A percentile compares a stretch with the other conserved stretches of the same genome.
These are phyloP conservation scores for Galeopsomyia nigrocyanea DNA, from an alignment of 2,888 invertebrate species.

Conservation along the genomic window DNA sequence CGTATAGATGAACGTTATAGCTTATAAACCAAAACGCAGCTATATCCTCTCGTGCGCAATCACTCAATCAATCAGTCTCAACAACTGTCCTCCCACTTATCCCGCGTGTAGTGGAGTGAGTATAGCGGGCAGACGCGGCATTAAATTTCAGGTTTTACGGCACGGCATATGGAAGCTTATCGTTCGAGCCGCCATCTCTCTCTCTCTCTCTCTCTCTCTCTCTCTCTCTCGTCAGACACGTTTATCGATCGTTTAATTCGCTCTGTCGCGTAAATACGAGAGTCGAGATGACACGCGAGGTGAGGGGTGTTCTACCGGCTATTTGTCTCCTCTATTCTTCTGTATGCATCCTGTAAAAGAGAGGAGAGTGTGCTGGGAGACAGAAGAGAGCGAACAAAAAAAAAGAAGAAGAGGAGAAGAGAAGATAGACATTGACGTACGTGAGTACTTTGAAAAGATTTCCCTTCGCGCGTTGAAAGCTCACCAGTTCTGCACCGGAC, in stretches of 20 bases:
- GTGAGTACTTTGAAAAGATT: conserved; percentile 24
- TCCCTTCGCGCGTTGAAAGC: conserved; percentile 21
- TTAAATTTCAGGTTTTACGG: conserved; percentile 18
- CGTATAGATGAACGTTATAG: too few relatives aligned
- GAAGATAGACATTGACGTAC: neutral
- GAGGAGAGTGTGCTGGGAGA: conserved; percentile 3
- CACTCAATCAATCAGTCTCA: conserved; percentile 31
- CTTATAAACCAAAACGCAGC: too few relatives aligned
- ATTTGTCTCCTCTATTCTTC: conserved; percentile 18
- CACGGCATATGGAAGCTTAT: neutral
- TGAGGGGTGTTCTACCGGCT: neutral
- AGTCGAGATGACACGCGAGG: too few relatives aligned
- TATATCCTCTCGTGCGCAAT: neutral
- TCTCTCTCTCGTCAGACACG: conserved; percentile 34
- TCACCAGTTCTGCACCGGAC: neutral
- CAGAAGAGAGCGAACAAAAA: neutral
- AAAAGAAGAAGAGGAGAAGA: neutral
- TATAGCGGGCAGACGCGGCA: neutral
- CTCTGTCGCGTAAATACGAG: too few relatives aligned
- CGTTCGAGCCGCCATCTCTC: neutral
- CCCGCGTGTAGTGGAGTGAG: too few relatives aligned
- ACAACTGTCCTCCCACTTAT: neutral
- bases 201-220: neutral
- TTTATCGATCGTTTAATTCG: conserved; percentile 43
- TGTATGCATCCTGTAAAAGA: neutral